Evolutionary conservation across 2,113 vertebrate species (phyloP).

Genomic region (Callopanchax toddi): DNA sequence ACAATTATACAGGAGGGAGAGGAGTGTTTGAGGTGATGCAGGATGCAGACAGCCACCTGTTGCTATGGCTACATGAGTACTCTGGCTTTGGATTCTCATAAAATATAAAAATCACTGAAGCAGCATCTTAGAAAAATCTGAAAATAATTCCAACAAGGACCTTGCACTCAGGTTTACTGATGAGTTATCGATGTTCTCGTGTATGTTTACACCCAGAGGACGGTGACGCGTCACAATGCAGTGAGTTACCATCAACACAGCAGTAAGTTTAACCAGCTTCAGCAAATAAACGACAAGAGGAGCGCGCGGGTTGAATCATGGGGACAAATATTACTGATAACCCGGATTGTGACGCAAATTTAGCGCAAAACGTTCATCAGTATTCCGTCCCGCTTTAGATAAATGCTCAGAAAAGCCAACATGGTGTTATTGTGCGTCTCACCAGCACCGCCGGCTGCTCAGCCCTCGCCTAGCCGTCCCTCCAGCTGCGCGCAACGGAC

Average conservation of each 20-base stretch:
- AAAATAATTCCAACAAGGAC: no score
- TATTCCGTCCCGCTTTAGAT: no score
- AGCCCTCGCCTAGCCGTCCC: conserved; percentile 22
- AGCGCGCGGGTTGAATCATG: background rate
- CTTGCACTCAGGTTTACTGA: no score
- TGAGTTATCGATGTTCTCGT: background rate
- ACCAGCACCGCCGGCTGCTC: conserved; percentile 56
- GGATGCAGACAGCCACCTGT: conserved; percentile 74
- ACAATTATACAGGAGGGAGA: conserved; percentile 12
- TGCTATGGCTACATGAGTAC: conserved; percentile 78
- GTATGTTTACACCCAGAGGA: background rate
- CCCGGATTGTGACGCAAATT: conserved; percentile 21
- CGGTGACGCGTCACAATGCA: background rate
- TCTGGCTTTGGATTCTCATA: conserved; percentile 41
- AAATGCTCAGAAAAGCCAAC: no score
- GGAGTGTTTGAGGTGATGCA: conserved; percentile 25
- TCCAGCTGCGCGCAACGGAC: conserved; percentile 66
- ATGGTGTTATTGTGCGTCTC: conserved; percentile 17
- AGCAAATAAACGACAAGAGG: background rate
- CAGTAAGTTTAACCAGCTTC: background rate
- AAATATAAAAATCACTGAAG: conserved; percentile 20
- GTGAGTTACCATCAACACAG: background rate
- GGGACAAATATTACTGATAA: background rate
- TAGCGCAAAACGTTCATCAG: background rate
- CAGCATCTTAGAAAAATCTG: conserved; percentile 1